Base-by-base conservation (phyloP, 2,888 invertebrate species). In the Tachystola acroxantha region DNA sequence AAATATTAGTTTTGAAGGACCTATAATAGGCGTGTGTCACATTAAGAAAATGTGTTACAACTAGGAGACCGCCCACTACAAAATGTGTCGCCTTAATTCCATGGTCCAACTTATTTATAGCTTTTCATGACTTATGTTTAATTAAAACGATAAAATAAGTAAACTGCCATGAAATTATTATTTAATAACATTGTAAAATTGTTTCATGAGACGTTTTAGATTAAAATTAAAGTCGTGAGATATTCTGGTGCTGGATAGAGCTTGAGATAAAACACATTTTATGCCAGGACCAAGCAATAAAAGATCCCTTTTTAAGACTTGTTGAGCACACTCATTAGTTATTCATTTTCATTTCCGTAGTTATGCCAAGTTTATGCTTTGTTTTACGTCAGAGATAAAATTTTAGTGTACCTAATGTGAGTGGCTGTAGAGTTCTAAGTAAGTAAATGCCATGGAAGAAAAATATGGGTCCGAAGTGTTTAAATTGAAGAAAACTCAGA, bases 331-430 rank as follows among this genome's bases (percentile, higher is more conserved):
- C 54, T 73, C 74, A 77, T 81, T 78, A 74, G 66, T 69, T 73
- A 80, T 80, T 78, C 73, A 82, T 79, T 74, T 74, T 73, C 64
- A 74, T 78, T 70, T 75, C 61, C 66, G 53, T 66, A 64, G 67
- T 68, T 68, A 71, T 54, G 53, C 50, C 69, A 68, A 76, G 72
- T 71, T 72, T 65, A 65, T 53, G 58, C 52, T 42, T 44, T 43
- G 20, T 43, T 66, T 72, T 64, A 68, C 53, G 54, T 48, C 48
- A 46, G 49, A 54, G 48, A 62, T 69, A 61, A 67, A 67, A 63
- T 63, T 64, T 69, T 54, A 62, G 42, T 37, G 37, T 7, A 14
- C 12, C 19, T 34, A 13, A 33, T 33, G 11, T 33, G 14, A 13
- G 25, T 33, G 25, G 12, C 32, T 9, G 20, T 12, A 32, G 22